Base-by-base conservation (phyloP, 2,797 vertebrate species). In the Pyrocephalus nanus region DNA sequence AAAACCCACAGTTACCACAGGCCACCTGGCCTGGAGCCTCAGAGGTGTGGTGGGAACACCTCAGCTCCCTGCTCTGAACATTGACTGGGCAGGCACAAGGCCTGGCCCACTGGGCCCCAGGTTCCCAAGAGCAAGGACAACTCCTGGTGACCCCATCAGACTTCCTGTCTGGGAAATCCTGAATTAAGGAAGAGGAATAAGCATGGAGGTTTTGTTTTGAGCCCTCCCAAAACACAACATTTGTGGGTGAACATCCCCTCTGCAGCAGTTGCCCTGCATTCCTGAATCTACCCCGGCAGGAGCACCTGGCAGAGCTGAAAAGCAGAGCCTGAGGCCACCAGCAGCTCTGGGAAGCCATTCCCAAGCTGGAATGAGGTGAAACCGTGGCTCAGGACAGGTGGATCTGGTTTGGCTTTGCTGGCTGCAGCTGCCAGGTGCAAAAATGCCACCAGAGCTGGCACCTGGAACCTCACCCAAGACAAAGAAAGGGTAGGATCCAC, bases 381-480 rank as follows among this genome's bases (percentile, higher is more conserved):
- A 2, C 3, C 7, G 55, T 30, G 61, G 15, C 27, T 43, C 21
- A 45, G 42, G 62, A 5, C 77, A 4, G 0, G 2, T 8, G 48
- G 34, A n/a, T 26, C 58, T 9, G 25, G 1, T 38, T 5, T 66
- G 50, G 73, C 38, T 69, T 20, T 61, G 70, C 48, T 36, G 48
- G 10, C 9, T 22, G 70, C 61, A 88, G 62, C 40, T 48, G 36
- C 14, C 70, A 54, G 48, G 26, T 18, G 43, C 20, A 62, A 51
- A 82, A 55, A 55, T 12, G 36, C 19, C 64, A 20, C 32, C 0
- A 15, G 32, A 78, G 80, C 55, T 4, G 3, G 9, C 11, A 9
- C 29, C 40, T 25, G 22, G 20, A 74, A 36, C 11, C 11, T 1
- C 0, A 32, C 10, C 62, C 38, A 38, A 42, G 43, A 18, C 0